Evolutionary conservation across 1,140 invertebrate genomes (phyloP).

Genomic region (Rhizoglyphus robini): DNA sequence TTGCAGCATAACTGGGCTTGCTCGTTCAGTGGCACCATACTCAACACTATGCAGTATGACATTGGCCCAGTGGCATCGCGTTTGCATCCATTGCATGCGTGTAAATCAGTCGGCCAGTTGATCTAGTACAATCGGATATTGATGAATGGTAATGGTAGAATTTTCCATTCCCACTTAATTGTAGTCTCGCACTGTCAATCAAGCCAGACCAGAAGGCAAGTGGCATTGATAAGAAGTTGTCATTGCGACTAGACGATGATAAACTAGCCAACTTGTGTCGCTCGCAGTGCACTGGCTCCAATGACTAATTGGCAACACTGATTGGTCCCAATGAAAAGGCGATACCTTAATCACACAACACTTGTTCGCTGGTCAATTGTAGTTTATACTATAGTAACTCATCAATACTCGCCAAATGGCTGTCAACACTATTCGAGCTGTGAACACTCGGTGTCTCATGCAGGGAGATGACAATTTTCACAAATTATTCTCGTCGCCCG

Average conservation of each 20-base stretch:
- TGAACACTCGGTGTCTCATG: no score
- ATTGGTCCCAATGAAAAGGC: neutral
- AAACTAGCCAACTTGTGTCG: neutral
- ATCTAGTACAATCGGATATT: conserved; percentile 1
- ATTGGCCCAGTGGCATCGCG: neutral
- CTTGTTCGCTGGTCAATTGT: no score
- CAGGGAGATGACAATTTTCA: conserved; percentile 9
- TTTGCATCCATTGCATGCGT: neutral
- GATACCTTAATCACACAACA: no score
- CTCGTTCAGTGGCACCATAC: no score
- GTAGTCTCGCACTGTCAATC: neutral
- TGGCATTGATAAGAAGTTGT: neutral
- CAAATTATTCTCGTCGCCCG: neutral
- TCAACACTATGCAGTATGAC: neutral
- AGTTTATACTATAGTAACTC: neutral
- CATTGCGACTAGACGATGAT: neutral
- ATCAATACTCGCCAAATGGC: neutral
- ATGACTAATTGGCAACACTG: neutral
- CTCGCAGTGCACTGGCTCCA: neutral
- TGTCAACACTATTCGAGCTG: neutral
- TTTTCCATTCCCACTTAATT: neutral
- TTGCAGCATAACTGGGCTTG: neutral
- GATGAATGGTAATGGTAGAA: neutral
- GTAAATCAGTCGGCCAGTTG: neutral
- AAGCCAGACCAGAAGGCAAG: neutral